Percentiles rank a stretch among this genome's conserved stretches.
These are phyloP conservation scores for Sceloporus undulatus DNA, from an alignment of 2,113 vertebrate genomes.

Conservation along the genomic window DNA sequence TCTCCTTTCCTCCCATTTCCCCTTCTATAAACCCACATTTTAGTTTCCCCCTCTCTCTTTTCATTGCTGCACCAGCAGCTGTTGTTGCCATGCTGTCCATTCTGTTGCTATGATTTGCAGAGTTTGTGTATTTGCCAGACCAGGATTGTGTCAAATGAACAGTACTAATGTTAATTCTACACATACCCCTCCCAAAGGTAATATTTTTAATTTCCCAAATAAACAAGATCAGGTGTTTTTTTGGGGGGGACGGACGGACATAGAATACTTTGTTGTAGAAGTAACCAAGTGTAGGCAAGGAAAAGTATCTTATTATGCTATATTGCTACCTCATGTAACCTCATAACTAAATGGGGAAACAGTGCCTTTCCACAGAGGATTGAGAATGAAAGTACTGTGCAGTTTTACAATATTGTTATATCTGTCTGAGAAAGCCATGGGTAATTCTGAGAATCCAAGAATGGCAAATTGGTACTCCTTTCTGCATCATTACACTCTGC, in stretches of 20 bases:
- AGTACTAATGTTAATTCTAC: conserved; percentile 56
- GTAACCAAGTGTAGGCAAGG: conserved; percentile 56
- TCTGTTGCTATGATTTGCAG: conserved; percentile 65
- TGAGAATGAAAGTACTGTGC: background rate
- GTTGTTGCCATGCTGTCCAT: conserved; percentile 62
- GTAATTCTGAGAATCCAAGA: background rate
- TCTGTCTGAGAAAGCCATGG: background rate
- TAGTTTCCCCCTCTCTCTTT: conserved; percentile 15
- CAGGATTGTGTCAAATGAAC: conserved; percentile 65
- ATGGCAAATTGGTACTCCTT: background rate
- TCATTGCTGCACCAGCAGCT: conserved; percentile 51
- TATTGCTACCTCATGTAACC: conserved; percentile 39
- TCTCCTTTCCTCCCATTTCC: background rate
- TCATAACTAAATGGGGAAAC: background rate
- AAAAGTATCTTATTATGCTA: conserved; percentile 39
- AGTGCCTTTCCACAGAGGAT: background rate
- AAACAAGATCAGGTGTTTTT: conserved; percentile 56
- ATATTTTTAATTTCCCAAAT: conserved; percentile 68
- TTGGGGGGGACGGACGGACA: conserved; percentile 40
- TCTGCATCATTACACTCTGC: background rate
- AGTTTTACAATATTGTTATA: background rate
- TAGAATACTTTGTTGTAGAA: conserved; percentile 25
- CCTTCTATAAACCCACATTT: background rate
- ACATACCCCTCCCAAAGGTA: conserved; percentile 53
- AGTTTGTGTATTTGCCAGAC: conserved; percentile 55